Conservation (phyloP, 2,888 invertebrate genomes). For the Parascotia fuliginaria region DNA sequence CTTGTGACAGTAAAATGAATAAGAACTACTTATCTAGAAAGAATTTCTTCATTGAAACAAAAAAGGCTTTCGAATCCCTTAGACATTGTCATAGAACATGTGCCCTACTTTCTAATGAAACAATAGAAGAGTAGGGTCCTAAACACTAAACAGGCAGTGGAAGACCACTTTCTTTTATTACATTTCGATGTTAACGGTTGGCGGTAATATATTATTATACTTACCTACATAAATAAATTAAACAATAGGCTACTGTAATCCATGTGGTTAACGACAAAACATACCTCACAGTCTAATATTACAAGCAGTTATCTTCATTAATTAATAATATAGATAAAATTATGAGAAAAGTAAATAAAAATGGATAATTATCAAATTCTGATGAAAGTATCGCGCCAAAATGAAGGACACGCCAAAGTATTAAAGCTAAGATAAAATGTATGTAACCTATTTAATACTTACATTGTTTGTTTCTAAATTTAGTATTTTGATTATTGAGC, state of each 20-base stretch:
- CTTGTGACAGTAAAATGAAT: no score
- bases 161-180: conserved; percentile 18
- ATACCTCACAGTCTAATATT: background rate
- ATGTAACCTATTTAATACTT: conserved; percentile 19
- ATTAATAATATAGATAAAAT: background rate
- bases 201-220: conserved; percentile 26
- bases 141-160: conserved; percentile 6
- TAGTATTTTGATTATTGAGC: conserved; percentile 2
- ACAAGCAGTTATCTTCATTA: no score
- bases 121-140: background rate
- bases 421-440: conserved; percentile 2
- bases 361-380: background rate
- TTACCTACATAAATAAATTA: conserved; percentile 29
- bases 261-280: conserved; percentile 27
- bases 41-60: background rate
- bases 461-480: conserved; percentile 10
- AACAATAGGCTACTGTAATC: conserved; percentile 16
- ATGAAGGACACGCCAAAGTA: conserved; percentile 6
- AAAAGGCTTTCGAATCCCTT: no score
- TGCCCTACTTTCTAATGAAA: conserved; percentile 6
- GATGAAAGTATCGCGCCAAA: conserved; percentile 40
- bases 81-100: conserved; percentile 1
- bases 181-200: conserved; percentile 37
- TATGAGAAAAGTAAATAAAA: background rate
- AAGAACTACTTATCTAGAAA: no score